These are phyloP conservation scores for Propithecus deckenii DNA, from an alignment of 2,797 vertebrate genomes.

Conservation along the genomic window DNA sequence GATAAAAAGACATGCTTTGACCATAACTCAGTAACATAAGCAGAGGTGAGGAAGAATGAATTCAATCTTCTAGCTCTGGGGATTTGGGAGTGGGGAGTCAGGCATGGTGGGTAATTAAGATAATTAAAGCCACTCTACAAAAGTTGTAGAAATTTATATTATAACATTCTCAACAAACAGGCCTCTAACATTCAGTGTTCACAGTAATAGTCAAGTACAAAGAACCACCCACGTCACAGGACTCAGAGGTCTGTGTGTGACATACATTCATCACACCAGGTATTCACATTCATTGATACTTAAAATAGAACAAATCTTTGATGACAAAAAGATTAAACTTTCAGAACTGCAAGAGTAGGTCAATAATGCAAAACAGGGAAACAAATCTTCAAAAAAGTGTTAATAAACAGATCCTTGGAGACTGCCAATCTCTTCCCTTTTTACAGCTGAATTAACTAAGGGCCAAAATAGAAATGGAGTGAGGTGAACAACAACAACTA, in stretches of 20 bases:
- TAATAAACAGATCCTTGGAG: neutral
- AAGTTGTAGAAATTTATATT: neutral
- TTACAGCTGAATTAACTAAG: neutral
- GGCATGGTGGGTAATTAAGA: neutral
- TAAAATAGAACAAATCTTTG: conserved; percentile 36
- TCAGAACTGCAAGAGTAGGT: neutral
- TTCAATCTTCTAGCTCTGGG: neutral
- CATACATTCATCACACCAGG: neutral
- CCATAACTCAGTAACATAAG: neutral
- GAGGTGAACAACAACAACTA: neutral
- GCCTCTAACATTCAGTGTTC: neutral
- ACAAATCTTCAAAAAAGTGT: neutral
- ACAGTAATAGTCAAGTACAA: neutral
- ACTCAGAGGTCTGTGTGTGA: neutral
- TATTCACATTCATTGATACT: neutral
- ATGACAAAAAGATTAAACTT: conserved; percentile 29
- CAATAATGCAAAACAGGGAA: neutral
- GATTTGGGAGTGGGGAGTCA: neutral
- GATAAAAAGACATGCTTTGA: neutral
- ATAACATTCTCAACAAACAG: neutral
- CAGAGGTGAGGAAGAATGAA: neutral
- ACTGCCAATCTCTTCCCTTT: neutral
- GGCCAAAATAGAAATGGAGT: neutral
- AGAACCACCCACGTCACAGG: neutral
- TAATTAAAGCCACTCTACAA: neutral